These are phyloP conservation scores for Toxonevra muliebris DNA, from an alignment of 2,888 invertebrate species.

Conservation along the genomic window DNA sequence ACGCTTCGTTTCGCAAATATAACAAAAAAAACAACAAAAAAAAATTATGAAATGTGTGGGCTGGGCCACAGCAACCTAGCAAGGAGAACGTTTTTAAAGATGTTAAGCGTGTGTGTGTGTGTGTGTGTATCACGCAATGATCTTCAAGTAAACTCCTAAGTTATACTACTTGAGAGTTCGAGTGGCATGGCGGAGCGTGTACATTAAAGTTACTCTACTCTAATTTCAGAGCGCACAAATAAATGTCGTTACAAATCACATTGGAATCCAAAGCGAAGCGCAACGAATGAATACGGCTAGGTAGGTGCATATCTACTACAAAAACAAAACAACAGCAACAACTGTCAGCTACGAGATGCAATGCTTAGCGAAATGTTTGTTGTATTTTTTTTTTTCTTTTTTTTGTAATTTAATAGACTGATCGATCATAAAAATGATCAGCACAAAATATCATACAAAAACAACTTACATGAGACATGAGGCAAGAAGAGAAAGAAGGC, in stretches of 20 bases:
- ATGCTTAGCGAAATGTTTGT: conserved; percentile 14
- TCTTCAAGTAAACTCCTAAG: too few species aligned
- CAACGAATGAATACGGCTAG: conserved; percentile 36
- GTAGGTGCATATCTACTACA: conserved; percentile 19
- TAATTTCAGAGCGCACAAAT: conserved; percentile 40
- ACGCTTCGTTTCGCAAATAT: too few species aligned
- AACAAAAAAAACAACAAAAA: too few species aligned
- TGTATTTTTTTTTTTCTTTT: conserved; percentile 25
- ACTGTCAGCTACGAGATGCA: conserved; percentile 30
- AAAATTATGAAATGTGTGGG: too few species aligned
- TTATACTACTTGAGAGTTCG: too few species aligned
- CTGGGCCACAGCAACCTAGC: too few species aligned
- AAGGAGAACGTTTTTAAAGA: too few species aligned
- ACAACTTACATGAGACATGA: not conserved
- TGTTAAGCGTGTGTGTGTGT: too few species aligned
- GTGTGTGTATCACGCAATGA: too few species aligned
- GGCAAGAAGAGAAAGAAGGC: too few species aligned
- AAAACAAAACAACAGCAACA: not conserved
- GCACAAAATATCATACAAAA: conserved; percentile 40
- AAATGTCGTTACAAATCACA: conserved; percentile 63
- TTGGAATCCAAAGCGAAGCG: conserved; percentile 54
- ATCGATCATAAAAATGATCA: conserved; percentile 62
- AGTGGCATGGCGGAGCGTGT: too few species aligned
- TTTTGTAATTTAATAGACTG: conserved; percentile 57
- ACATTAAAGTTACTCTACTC: too few species aligned